Conservation (phyloP, 2,888 invertebrate species). For the Scaptodrosophila latifasciaeformis region DNA sequence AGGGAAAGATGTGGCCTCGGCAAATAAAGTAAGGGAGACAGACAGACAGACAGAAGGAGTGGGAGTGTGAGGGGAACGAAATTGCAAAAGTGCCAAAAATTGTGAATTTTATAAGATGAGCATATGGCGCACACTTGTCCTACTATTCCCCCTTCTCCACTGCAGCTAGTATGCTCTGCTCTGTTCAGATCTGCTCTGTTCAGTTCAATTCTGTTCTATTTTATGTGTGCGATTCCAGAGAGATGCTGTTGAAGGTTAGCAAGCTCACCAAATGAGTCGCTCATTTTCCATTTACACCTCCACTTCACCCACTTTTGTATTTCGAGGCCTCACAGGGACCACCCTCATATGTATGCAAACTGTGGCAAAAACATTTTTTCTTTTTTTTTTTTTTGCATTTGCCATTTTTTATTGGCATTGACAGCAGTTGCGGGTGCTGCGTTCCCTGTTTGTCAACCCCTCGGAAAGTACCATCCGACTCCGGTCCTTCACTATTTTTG, state of each 20-base stretch:
- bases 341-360: not conserved
- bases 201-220: too few species aligned
- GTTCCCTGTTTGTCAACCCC: not conserved
- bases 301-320: not conserved
- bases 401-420: conserved; percentile 50
- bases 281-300: too few species aligned
- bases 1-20: conserved; percentile 16
- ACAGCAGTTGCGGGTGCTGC: conserved; percentile 27
- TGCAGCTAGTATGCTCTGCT: too few species aligned
- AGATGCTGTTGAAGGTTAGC: too few species aligned
- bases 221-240: too few species aligned
- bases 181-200: too few species aligned
- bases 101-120: conserved; percentile 54
- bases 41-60: too few species aligned
- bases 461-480: not conserved
- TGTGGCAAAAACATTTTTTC: not conserved
- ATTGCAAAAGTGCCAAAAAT: conserved; percentile 15
- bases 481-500: conserved; percentile 40
- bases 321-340: too few species aligned
- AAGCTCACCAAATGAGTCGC: too few species aligned
- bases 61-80: not conserved
- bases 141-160: too few species aligned
- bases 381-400: not conserved
- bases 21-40: not conserved
- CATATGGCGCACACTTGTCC: conserved; percentile 47